Evolutionary conservation across 2,888 invertebrate genomes (phyloP).

Genomic region (Hedychridium roseum): DNA sequence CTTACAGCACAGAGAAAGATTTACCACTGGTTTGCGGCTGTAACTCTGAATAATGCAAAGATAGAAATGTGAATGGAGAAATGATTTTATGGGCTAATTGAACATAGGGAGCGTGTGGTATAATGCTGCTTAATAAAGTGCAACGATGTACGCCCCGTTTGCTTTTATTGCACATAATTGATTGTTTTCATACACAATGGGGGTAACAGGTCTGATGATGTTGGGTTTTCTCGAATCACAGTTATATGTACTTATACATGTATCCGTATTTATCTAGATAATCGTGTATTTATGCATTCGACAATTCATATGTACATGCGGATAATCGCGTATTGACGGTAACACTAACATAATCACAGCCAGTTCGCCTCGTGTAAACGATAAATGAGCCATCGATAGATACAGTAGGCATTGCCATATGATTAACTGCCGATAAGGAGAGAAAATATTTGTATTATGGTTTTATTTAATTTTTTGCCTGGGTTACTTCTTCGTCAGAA

Average conservation of each 20-base stretch:
- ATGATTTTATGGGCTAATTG: constrained; percentile 3
- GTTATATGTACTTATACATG: constrained; percentile 26
- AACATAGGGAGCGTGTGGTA: constrained; percentile 13
- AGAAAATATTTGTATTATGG: too few relatives aligned
- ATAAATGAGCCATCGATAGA: constrained; percentile 38
- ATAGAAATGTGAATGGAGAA: neutral
- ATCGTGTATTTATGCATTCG: constrained; percentile 27
- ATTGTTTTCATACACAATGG: constrained; percentile 46
- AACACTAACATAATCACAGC: constrained; percentile 61
- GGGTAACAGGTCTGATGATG: constrained; percentile 33
- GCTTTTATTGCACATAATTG: constrained; percentile 49
- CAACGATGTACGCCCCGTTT: constrained; percentile 16
- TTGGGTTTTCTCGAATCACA: constrained; percentile 39
- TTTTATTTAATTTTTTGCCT: too few relatives aligned
- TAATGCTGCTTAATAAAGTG: neutral
- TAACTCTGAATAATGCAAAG: constrained; percentile 5
- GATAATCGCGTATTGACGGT: constrained; percentile 39
- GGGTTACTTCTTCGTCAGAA: too few relatives aligned
- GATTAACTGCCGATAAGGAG: too few relatives aligned
- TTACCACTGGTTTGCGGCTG: constrained; percentile 5
- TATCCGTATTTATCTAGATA: constrained; percentile 18
- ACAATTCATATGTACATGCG: constrained; percentile 28
- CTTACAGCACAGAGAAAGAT: too few relatives aligned
- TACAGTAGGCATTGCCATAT: neutral
- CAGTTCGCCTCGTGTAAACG: constrained; percentile 54